A percentile compares a stretch with the other conserved stretches of the same genome.
Evolutionary conservation across 2,113 vertebrate species (phyloP).

Genomic region (Amphiprion percula): DNA sequence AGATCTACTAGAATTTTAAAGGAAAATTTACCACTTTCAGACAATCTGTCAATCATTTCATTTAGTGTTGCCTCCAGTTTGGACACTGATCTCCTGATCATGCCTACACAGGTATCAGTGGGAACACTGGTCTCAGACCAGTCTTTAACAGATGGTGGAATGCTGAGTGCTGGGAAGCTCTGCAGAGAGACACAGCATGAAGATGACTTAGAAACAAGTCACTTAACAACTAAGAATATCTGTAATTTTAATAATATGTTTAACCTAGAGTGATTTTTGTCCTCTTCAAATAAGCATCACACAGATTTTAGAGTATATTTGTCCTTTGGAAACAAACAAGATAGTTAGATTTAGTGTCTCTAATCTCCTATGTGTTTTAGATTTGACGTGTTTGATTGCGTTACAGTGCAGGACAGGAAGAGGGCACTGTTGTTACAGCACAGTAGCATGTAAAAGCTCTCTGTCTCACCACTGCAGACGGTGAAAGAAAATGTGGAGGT

Average conservation of each 20-base stretch:
- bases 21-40: slow-evolving; percentile 72
- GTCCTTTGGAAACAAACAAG: too few relatives aligned
- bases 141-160: slow-evolving; percentile 78
- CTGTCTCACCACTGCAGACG: not conserved
- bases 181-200: slow-evolving; percentile 43
- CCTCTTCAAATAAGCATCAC: not conserved
- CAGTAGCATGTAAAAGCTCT: not conserved
- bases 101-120: slow-evolving; percentile 77
- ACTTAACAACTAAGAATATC: not conserved
- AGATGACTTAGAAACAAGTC: not conserved
- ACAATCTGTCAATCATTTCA: slow-evolving; percentile 76
- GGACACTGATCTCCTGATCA: slow-evolving; percentile 79
- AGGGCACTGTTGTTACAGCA: slow-evolving; percentile 6
- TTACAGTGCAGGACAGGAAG: not conserved
- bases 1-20: not conserved
- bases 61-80: slow-evolving; percentile 72
- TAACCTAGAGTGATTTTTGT: too few relatives aligned
- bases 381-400: not conserved
- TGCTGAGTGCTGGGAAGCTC: slow-evolving; percentile 81
- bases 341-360: not conserved
- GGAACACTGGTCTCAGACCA: slow-evolving; percentile 82
- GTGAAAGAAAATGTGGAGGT: too few relatives aligned
- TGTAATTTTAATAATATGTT: not conserved
- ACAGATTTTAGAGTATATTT: not conserved
- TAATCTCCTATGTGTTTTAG: too few relatives aligned